Evolutionary conservation across 1,140 invertebrate species (phyloP), one percentile per base, ranked within the genome.

Genomic region (Teleogryllus occipitalis): DNA sequence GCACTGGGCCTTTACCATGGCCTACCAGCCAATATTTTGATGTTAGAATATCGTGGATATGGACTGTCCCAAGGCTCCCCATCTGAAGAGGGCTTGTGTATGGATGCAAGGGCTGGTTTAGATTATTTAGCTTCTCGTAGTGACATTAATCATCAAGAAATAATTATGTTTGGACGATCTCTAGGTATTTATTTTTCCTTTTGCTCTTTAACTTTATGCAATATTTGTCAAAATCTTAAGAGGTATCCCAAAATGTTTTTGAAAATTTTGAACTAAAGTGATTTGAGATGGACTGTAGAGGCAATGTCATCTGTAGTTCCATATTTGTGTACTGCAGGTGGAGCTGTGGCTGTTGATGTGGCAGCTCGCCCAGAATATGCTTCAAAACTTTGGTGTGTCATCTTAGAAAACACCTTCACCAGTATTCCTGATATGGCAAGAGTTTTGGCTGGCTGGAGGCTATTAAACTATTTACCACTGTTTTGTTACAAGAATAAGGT

Each of bases 381-480:
- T 73, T 90, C 90, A 84, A 93, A 91, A 87, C 91, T 97, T 80
- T 93, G 93, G 90, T 95, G 93, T 83, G 86, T 97, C 81, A 91
- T 98, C 82, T 88, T 98, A 47, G 97, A 98, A 87, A 98, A 98
- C 85, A 97, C 96, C 73, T 98, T 98, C 84, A 97, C 96, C 10
- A 96, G 93, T 84, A 95, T 98, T 86, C 95, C 95, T 47, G 95
- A 96, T 82, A 97, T 98, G 91, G 95, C 95, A n/a, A 88, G 89
- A 82, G 89, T 93, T 76, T 87, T 94, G 80, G 87, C 94, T 54
- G 90, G 91, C 83, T 92, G 89, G 87, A 91, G 88, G 85, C 88
- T 91, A 83, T 85, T 95, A 73, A 89, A 91, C 80, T 93, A 92
- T 86, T 85, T 96, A 81, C 94, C 94, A 82, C 85, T 91, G 82